phyloP scores from a whole-genome alignment of 2,113 vertebrate genomes.

The Recurvirostra avosetta region DNA sequence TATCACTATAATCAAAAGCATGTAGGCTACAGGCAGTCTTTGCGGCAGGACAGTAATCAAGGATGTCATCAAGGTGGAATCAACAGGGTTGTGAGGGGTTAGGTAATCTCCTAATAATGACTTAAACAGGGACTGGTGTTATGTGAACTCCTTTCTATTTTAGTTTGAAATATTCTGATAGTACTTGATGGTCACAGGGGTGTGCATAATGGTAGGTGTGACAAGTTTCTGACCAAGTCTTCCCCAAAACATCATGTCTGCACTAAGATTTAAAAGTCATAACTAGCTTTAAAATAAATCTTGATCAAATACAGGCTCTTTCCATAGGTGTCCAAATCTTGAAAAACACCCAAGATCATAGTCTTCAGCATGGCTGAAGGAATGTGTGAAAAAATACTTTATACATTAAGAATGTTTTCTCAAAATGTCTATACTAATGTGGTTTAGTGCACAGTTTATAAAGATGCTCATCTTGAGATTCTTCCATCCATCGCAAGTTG shows the following conservation, averaged over 20 bases:
- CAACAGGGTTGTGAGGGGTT: not conserved
- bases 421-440: not conserved
- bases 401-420: not conserved
- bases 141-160: not conserved
- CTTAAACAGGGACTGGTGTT: not conserved
- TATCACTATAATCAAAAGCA: not conserved
- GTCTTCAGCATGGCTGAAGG: not conserved
- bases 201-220: not conserved
- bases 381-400: not conserved
- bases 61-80: not conserved
- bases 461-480: not conserved
- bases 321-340: not conserved
- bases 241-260: not conserved
- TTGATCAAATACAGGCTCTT: not conserved
- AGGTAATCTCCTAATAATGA: not conserved
- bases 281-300: not conserved
- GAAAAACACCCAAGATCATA: not conserved
- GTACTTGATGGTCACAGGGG: rapidly evolving
- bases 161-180: not conserved
- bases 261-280: not conserved
- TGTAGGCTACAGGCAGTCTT: not conserved
- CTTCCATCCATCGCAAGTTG: not conserved
- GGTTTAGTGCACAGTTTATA: not conserved
- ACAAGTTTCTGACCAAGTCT: not conserved
- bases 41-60: not conserved